These are phyloP conservation scores for Lobophora halterata DNA, from an alignment of 2,888 invertebrate genomes.

Conservation along the genomic window DNA sequence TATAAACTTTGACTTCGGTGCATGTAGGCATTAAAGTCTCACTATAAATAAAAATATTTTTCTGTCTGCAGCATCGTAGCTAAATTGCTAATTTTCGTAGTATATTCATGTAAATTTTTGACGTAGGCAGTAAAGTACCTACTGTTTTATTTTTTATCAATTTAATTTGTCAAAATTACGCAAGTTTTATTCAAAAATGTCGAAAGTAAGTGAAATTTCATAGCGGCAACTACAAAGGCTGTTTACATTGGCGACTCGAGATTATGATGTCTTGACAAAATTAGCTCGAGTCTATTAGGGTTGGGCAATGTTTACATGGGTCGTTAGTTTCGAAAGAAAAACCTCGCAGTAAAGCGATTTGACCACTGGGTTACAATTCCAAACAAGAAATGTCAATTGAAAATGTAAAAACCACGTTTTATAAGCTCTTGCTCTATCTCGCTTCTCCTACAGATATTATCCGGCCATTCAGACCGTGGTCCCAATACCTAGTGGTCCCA, in stretches of 20 bases:
- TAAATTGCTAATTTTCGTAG: too few relatives aligned
- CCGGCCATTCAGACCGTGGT: too few relatives aligned
- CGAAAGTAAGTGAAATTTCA: conserved; percentile 54
- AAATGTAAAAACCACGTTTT: background rate
- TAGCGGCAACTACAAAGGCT: conserved; percentile 63
- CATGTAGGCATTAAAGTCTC: too few relatives aligned
- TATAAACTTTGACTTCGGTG: too few relatives aligned
- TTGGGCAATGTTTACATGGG: conserved; percentile 62
- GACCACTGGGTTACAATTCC: conserved; percentile 8
- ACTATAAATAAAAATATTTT: too few relatives aligned
- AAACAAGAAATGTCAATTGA: background rate
- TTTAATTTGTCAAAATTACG: background rate
- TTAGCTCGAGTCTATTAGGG: conserved; percentile 58
- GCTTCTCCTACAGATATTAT: too few relatives aligned
- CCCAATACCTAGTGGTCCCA: too few relatives aligned
- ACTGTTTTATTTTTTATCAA: too few relatives aligned
- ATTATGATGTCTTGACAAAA: conserved; percentile 73
- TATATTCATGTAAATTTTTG: too few relatives aligned
- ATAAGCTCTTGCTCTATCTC: too few relatives aligned
- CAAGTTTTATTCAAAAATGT: conserved; percentile 16
- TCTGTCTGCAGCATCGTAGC: too few relatives aligned
- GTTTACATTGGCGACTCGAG: conserved; percentile 56
- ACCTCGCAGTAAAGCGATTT: conserved; percentile 27
- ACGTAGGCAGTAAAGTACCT: too few relatives aligned
- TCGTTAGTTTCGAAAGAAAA: conserved; percentile 56